phyloP scores from a whole-genome alignment of 2,113 vertebrate species.

The Myotis yumanensis region DNA sequence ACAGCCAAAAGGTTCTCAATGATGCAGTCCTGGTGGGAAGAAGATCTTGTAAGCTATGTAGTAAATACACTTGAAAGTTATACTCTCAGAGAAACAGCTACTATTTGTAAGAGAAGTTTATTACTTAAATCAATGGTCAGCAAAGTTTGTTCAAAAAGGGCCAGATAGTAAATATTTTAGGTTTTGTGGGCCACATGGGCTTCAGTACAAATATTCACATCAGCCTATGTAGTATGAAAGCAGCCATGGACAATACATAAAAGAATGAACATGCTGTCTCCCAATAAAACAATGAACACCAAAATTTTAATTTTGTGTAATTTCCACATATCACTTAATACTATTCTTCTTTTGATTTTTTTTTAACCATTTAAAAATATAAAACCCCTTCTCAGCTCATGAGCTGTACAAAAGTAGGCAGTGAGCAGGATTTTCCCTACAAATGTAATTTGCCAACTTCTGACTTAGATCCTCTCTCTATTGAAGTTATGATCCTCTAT shows the following conservation, averaged over 20 bases:
- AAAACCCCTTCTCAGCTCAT: background rate
- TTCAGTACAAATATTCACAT: background rate
- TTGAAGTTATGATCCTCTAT: background rate
- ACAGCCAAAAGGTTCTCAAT: background rate
- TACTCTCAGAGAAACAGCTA: background rate
- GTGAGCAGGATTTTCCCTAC: background rate
- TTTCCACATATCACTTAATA: background rate
- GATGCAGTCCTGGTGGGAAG: background rate
- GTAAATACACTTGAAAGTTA: background rate
- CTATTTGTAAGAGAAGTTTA: background rate
- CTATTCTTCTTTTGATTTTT: background rate
- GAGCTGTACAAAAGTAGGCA: background rate
- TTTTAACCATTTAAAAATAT: conserved; percentile 10
- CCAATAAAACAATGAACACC: background rate
- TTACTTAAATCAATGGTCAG: background rate
- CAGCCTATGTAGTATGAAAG: background rate
- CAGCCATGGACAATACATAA: background rate
- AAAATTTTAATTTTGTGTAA: background rate
- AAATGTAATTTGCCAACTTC: background rate
- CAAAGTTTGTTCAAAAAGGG: background rate
- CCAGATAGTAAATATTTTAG: background rate
- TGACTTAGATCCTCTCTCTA: background rate
- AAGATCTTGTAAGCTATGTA: background rate
- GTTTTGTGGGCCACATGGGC: background rate
- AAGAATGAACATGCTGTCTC: background rate